Evolutionary conservation across 2,113 vertebrate species (phyloP), one percentile per base, ranked within the genome.

Genomic region (Channa argus): DNA sequence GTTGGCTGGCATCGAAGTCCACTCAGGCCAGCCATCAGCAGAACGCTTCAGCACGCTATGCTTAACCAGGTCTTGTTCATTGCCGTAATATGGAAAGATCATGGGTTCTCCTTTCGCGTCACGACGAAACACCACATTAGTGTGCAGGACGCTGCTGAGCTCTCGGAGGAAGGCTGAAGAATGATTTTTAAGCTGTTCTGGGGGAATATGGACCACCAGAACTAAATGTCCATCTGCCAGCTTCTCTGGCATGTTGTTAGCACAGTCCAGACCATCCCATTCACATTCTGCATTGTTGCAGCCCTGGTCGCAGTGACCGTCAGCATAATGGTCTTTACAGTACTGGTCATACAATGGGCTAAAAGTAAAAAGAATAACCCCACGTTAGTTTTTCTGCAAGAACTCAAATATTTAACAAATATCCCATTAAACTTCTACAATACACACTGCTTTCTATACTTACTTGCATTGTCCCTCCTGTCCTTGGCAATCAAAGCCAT

Each of bases 321-420:
- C 98, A 0, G 96, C 94, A 58, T 98, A 99, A 92, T 99, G 97
- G 84, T 99, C 98, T 84, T 97, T 98, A 83, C 98, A 99, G 87
- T 99, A 99, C 89, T 98, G 96, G 88, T 99, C 98, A 0, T 99
- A 99, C 43, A 99, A 93, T 4, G 98, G 98, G 91, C 98, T 99
- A 83, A 9, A 75, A 52, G 24, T 24, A 52, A 55, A 46, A 54
- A 38, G 4, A n/a, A 53, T 6, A 11, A 52, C 2, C 44, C 0
- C 2, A 12, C 45, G 33, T 89, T 75, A 82, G 44, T n/a, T 59
- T 59, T 77, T 15, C 3, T 38, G 10, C 8, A 39, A 33, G 14
- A 53, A 12, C 14, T 15, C 3, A 54, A 62, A n/a, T 36, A 2
- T 51, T 51, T 58, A 1, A 62, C 24, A 71, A 13, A 50, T 38